Base-by-base conservation (phyloP, 1,140 invertebrate genomes). In the Zophobas morio region DNA sequence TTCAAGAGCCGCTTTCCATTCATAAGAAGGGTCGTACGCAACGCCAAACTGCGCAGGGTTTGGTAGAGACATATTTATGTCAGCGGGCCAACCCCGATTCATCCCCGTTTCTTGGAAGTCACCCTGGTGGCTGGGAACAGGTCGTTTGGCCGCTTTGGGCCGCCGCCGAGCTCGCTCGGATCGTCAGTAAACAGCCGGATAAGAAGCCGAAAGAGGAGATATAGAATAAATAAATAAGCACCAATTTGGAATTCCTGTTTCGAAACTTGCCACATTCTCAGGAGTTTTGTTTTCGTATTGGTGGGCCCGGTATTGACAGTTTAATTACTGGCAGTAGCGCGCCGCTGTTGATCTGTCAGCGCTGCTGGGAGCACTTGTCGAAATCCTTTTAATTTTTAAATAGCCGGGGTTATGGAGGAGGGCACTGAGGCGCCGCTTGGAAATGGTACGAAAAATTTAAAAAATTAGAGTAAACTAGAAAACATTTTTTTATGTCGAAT, bases 171-270 rank as follows among this genome's bases (percentile, higher is more conserved):
- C 60, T 66, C 60, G 37, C 56, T 60, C 37, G 39, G 60, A 66
- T 66, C 60, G 2, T 46, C 60, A 66, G 60, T 66, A 66, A 66
- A 66, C 60, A 66, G 60, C 37, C 60, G 60, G 60, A 66, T 66
- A 66, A 66, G 60, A 66, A 66, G 60, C 60, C 60, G 60, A 66
- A 66, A 66, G 60, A 66, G 60, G 39, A 66, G 60, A 66, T 66
- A 66, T 42, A 66, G 60, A 47, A 66, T 66, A 66, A 66, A 66
- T 66, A 66, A 66, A 66, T 66, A 66, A 66, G 60, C 60, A 66
- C 60, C 60, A 66, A 66, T 66, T 66, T 66, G 60, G 60, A 66
- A 66, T 66, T 66, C 60, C 39, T 66, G 60, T 66, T 66, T 66
- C 39, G 37, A 32, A 32, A 46, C 60, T 42, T 42, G 60, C 60